phyloP scores from a whole-genome alignment of 2,113 vertebrate genomes.

The Antechinus flavipes region DNA sequence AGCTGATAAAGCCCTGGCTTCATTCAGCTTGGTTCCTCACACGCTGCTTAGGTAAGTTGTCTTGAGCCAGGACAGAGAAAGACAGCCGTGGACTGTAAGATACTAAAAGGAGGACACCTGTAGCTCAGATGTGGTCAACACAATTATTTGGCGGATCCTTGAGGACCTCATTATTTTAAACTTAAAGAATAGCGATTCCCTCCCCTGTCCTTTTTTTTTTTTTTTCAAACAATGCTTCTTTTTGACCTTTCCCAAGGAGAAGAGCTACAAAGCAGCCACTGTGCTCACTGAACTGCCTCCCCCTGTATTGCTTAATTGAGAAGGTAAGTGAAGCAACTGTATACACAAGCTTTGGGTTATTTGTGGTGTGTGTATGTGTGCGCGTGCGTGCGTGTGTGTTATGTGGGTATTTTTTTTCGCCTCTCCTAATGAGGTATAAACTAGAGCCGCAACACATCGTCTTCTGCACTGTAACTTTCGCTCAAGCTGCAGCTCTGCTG shows the following conservation, averaged over 20 bases:
- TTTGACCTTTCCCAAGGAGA: constrained; percentile 91
- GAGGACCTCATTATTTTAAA: constrained; percentile 90
- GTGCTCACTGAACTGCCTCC: constrained; percentile 85
- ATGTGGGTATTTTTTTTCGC: constrained; percentile 56
- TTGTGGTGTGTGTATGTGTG: constrained; percentile 80
- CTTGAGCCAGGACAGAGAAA: constrained; percentile 82
- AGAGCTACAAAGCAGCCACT: constrained; percentile 85
- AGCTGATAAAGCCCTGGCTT: constrained; percentile 87
- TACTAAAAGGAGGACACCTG: constrained; percentile 91
- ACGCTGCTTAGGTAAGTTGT: constrained; percentile 89
- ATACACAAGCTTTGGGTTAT: constrained; percentile 83
- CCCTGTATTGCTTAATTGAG: constrained; percentile 88
- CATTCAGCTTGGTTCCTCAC: constrained; percentile 86
- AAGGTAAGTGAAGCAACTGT: constrained; percentile 90
- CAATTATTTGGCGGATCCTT: constrained; percentile 86
- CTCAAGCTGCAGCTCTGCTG: constrained; percentile 82
- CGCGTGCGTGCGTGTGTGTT: constrained; percentile 69
- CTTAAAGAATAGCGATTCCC: constrained; percentile 82
- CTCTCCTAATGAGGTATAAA: constrained; percentile 80
- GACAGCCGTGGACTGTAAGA: constrained; percentile 81
- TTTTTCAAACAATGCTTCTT: constrained; percentile 86
- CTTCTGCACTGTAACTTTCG: constrained; percentile 83
- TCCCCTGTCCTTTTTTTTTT: constrained; percentile 76
- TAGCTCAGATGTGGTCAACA: constrained; percentile 88
- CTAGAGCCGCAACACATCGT: constrained; percentile 78